phyloP scores from a whole-genome alignment of 1,140 invertebrate genomes.

The Saccostrea echinata region DNA sequence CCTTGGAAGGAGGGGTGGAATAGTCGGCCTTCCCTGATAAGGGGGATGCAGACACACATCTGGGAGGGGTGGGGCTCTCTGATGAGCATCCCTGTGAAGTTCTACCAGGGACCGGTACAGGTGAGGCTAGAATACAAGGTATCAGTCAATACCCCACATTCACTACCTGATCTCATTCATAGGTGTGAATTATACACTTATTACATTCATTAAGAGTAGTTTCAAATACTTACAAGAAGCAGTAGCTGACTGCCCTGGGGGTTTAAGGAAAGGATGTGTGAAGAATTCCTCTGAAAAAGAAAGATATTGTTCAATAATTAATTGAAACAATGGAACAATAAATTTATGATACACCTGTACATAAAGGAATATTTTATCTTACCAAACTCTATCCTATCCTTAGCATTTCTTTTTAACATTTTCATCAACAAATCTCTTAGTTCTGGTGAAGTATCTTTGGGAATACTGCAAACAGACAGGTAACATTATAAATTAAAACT shows the following conservation, averaged over 20 bases:
- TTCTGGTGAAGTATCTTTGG: slow-evolving; percentile 93
- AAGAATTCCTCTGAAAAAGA: slow-evolving; percentile 90
- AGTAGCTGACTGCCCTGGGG: slow-evolving; percentile 55
- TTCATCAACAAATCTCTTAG: slow-evolving; percentile 91
- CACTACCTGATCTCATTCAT: neutral
- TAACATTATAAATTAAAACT: neutral
- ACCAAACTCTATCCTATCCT: slow-evolving; percentile 95
- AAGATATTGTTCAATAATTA: neutral
- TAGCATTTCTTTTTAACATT: slow-evolving; percentile 94
- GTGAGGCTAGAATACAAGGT: slow-evolving; percentile 72
- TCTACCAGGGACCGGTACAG: slow-evolving; percentile 78
- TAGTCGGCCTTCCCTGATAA: slow-evolving; percentile 69
- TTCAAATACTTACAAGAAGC: slow-evolving; percentile 68
- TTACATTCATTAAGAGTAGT: neutral
- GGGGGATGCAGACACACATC: slow-evolving; percentile 71
- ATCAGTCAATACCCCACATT: slow-evolving; percentile 13
- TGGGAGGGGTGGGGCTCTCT: slow-evolving; percentile 72
- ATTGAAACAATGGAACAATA: neutral
- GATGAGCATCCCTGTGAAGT: slow-evolving; percentile 71
- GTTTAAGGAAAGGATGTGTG: slow-evolving; percentile 90
- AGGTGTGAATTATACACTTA: neutral
- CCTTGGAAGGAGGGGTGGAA: slow-evolving; percentile 63
- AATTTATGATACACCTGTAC: no score
- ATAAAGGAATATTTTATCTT: slow-evolving; percentile 48
- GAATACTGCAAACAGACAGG: slow-evolving; percentile 87